Evolutionary conservation across 2,888 invertebrate species (phyloP), one percentile per base, ranked within the genome.

Genomic region (Acronicta leporina): DNA sequence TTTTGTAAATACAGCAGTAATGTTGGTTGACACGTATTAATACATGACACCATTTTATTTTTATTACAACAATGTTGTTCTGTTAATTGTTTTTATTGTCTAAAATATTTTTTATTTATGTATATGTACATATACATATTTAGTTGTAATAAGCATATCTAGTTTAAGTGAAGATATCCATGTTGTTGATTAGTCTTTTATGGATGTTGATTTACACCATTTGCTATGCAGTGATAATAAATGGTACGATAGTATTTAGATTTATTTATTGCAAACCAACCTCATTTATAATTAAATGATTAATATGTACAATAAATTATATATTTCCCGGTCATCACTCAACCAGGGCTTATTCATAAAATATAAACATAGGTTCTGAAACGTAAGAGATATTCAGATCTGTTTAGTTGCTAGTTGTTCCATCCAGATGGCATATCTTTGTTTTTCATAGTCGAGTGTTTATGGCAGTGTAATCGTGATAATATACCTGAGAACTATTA

Each of bases 161-260:
- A 86, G 80, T 84, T 84, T 92, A 92, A 89, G 88, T 85, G 81
- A 90, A 87, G 85, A 88, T 90, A 94, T 94, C 92, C 92, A 91
- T 94, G 94, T 93, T 94, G 94, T 94, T 94, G 90, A 92, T 94
- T 94, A 94, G 93, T 94, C 84, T 93, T 92, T 86, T 90, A 94
- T 94, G 92, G 93, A 93, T 92, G 94, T 94, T 94, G 91, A 92
- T 90, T 92, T 92, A 91, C 90, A 93, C 92, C 92, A 92, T 93
- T 94, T 93, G 90, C 91, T 91, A 92, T 88, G 84, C 88, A 92
- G 89, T 91, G 91, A 92, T 92, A 93, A 93, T 94, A 93, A 94
- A 94, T 94, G 92, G 92, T 92, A 92, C 81, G 77, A 89, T 86
- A 89, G 85, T 85, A 86, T 70, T 79, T 70, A 7, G 63, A 72